Evolutionary conservation across 2,888 invertebrate species (phyloP).

Genomic region (Nemurella pictetii): DNA sequence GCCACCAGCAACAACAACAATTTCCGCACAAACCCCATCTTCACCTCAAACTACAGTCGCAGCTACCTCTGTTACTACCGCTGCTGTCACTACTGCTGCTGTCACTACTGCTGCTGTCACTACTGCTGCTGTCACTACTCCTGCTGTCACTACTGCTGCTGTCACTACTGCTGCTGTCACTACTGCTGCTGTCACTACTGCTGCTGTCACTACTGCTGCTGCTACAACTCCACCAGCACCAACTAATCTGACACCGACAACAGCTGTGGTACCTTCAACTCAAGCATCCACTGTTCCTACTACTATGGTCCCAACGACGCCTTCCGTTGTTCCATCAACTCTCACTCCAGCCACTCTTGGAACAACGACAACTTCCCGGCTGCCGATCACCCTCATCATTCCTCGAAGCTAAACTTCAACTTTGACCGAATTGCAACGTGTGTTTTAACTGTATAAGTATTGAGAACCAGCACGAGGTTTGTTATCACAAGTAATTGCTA

Average conservation of each 20-base stretch:
- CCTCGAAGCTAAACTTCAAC: neutral
- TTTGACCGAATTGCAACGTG: neutral
- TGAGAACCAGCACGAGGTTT: too few species aligned
- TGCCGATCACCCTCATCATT: neutral
- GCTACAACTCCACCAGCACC: too few species aligned
- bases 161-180: too few species aligned
- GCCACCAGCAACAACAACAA: neutral
- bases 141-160: too few species aligned
- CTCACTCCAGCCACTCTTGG: neutral
- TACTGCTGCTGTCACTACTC: too few species aligned
- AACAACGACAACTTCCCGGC: neutral
- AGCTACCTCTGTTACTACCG: neutral
- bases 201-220: too few species aligned
- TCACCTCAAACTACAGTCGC: too few species aligned
- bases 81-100: neutral
- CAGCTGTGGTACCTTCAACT: neutral
- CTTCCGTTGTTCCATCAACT: neutral
- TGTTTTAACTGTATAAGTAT: too few species aligned
- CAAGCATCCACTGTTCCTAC: neutral
- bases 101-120: too few species aligned
- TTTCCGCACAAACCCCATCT: neutral
- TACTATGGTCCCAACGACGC: neutral
- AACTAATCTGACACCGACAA: too few species aligned
- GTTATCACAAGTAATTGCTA: neutral
- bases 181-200: too few species aligned